phyloP scores from a whole-genome alignment of 2,888 invertebrate genomes.

The Limnephilus marmoratus region DNA sequence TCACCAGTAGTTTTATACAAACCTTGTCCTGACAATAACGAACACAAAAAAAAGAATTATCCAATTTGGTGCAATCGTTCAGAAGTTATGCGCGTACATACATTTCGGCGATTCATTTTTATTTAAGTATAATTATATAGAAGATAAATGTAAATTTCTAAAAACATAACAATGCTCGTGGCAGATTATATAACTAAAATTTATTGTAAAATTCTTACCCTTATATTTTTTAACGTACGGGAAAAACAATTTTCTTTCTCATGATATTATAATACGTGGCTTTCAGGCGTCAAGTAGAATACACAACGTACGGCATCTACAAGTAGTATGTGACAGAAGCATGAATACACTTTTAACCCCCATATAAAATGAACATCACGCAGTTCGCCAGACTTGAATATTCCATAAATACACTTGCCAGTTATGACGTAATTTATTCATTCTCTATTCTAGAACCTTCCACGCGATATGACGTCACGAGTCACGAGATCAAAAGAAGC shows the following conservation, averaged over 20 bases:
- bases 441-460: neutral
- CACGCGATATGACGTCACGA: slow-evolving; percentile 31
- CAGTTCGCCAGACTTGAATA: neutral
- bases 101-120: no score
- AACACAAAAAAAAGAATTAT: no score
- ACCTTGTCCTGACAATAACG: no score
- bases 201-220: no score
- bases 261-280: neutral
- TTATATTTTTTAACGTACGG: neutral
- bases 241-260: neutral
- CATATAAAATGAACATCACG: neutral
- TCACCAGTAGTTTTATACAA: no score
- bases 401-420: slow-evolving; percentile 1
- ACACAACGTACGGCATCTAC: neutral
- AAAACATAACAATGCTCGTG: no score
- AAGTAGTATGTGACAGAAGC: neutral
- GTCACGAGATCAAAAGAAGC: slow-evolving; percentile 30
- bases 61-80: no score
- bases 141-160: no score
- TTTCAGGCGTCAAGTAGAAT: neutral
- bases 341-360: neutral
- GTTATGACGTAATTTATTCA: slow-evolving; percentile 34
- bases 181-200: no score
- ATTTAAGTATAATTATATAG: no score
- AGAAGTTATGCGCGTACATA: no score